phyloP scores from a whole-genome alignment of 2,113 vertebrate genomes.

The Cygnus buccinator region DNA sequence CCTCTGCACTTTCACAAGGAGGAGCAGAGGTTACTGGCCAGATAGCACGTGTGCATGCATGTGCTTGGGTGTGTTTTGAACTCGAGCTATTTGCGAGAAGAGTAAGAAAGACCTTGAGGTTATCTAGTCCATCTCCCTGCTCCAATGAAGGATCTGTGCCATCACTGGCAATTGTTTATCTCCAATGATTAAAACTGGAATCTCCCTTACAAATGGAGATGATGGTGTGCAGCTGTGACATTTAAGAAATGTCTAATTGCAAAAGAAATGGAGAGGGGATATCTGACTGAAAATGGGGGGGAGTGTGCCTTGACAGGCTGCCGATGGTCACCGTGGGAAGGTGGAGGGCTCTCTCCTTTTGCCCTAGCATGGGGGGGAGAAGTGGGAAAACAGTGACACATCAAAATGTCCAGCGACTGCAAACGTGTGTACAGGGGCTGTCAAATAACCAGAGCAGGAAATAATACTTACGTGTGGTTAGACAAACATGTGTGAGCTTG shows the following conservation, averaged over 20 bases:
- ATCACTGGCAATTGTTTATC: not conserved
- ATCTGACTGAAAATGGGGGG: not conserved
- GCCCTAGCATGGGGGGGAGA: rapidly evolving
- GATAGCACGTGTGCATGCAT: rapidly evolving
- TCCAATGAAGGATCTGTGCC: not conserved
- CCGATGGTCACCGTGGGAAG: rapidly evolving
- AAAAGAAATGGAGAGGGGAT: not conserved
- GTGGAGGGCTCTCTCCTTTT: not conserved
- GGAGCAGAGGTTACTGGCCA: not conserved
- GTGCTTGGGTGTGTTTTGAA: not conserved
- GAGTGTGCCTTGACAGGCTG: not conserved
- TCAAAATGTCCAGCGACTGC: not conserved
- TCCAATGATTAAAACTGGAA: not conserved
- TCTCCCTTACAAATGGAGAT: not conserved
- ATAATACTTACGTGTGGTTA: rapidly evolving
- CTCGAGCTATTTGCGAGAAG: not conserved
- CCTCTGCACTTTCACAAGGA: not conserved
- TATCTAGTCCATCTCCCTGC: not conserved
- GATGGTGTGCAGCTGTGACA: not conserved
- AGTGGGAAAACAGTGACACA: not conserved
- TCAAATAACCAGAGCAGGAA: not conserved
- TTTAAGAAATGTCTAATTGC: not conserved
- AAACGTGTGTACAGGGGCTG: not conserved
- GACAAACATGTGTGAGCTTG: not conserved
- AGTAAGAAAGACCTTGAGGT: not conserved